Evolutionary conservation across 1,140 invertebrate species (phyloP), one percentile per base, ranked within the genome.

Genomic region (Drosophila kanapiae): DNA sequence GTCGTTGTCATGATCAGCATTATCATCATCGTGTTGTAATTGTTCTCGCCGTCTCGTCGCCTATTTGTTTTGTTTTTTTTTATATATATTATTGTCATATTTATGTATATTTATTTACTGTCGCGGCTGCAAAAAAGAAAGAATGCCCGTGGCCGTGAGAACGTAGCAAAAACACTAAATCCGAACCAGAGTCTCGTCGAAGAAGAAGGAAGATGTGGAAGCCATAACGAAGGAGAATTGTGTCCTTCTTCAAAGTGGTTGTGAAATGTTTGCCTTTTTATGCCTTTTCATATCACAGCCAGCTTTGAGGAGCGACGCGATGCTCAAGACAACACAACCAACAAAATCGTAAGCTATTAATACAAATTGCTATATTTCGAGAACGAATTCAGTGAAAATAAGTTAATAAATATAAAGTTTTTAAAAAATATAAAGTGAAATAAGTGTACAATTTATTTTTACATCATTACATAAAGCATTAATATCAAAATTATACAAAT

Each of bases 271-370:
- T 79, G 96, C 94, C 92, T 79, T 93, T 90, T 92, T 93, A 86
- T 92, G 71, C 80, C 93, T 91, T 93, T 92, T 95, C 96, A 96
- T 97, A 97, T 97, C 96, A 96, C 95, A 96, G 95, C 96, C 95
- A 96, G 96, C 95, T 96, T 96, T 96, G 96, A 96, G 96, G 96
- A 96, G 95, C 95, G 95, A 90, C 93, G 94, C 93, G 93, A 87
- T 93, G 86, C 85, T 90, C 85, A 85, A 42, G 47, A 62, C 80
- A 63, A 81, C 59, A 71, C 57, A 33, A 63, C 63, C 3, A 31
- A 14, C 11, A 42, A 62, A 58, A 57, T 54, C 37, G 14, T 54
- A 10, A 42, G 60, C 71, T 37, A 48, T 47, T 31, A 27, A 27
- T 57, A 60, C 47, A 40, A 23, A 54, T 23, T 6, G 8, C 0